Percentiles rank a stretch among this genome's conserved stretches.
Conservation (phyloP, 2,888 invertebrate genomes). For the Abscondita cerata region DNA sequence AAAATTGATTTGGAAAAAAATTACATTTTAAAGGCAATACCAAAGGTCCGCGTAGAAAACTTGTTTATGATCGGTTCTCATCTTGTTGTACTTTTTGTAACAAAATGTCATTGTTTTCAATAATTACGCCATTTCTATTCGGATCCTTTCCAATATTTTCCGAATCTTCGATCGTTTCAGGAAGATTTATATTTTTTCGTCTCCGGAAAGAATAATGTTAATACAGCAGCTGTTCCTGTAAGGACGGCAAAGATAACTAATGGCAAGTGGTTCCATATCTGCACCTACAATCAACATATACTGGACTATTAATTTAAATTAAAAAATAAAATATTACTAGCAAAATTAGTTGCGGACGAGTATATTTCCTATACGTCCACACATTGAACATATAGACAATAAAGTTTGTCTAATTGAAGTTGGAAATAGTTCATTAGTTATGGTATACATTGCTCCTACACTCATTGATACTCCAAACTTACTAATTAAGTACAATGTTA, state of each 20-base stretch:
- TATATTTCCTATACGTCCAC: constrained; percentile 70
- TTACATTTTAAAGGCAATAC: too few relatives aligned
- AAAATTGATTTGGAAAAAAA: too few relatives aligned
- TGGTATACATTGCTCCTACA: constrained; percentile 70
- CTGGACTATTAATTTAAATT: too few relatives aligned
- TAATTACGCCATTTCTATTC: too few relatives aligned
- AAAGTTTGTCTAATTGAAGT: constrained; percentile 68
- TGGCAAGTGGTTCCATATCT: constrained; percentile 62
- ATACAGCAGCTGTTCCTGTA: constrained; percentile 66
- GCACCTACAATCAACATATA: constrained; percentile 44
- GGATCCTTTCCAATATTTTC: constrained; percentile 58
- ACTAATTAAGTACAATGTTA: constrained; percentile 66
- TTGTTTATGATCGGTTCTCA: too few relatives aligned
- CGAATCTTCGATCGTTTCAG: constrained; percentile 74
- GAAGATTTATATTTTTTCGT: constrained; percentile 69
- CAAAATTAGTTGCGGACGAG: constrained; percentile 73
- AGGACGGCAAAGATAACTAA: constrained; percentile 69
- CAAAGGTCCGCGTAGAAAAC: too few relatives aligned
- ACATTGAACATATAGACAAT: constrained; percentile 70
- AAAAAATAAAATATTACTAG: too few relatives aligned
- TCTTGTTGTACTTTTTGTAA: too few relatives aligned
- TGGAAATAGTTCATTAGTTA: constrained; percentile 74
- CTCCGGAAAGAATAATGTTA: constrained; percentile 73
- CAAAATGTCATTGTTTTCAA: too few relatives aligned
- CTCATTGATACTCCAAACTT: constrained; percentile 72